These are phyloP conservation scores for Xylophagus ater DNA, from an alignment of 2,888 invertebrate species.

Conservation along the genomic window DNA sequence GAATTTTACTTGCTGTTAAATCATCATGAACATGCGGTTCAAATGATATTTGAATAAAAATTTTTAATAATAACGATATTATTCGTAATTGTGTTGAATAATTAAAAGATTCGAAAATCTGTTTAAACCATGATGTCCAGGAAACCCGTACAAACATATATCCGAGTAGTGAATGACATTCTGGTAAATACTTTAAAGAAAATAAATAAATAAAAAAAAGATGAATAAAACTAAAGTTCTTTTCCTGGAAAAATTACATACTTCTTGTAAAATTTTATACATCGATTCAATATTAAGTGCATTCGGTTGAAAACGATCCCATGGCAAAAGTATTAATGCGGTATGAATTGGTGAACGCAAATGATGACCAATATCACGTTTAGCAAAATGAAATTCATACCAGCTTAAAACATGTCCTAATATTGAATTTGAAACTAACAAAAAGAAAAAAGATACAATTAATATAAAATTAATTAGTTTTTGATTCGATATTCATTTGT, in stretches of 20 bases:
- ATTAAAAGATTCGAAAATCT: conserved; percentile 35
- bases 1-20: conserved; percentile 34
- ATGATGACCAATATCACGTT: conserved; percentile 52
- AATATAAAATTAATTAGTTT: conserved; percentile 1
- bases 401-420: conserved; percentile 56
- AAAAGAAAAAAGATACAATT: conserved; percentile 9
- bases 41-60: conserved; percentile 60
- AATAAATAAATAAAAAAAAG: neutral
- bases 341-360: conserved; percentile 54
- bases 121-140: conserved; percentile 51
- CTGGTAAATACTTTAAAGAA: conserved; percentile 48
- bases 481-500: too few relatives aligned
- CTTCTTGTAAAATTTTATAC: conserved; percentile 49
- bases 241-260: conserved; percentile 25
- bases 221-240: neutral
- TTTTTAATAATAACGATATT: conserved; percentile 52
- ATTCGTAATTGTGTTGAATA: conserved; percentile 40
- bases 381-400: conserved; percentile 57
- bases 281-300: conserved; percentile 49
- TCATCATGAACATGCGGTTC: conserved; percentile 58
- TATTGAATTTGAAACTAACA: conserved; percentile 32
- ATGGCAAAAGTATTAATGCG: conserved; percentile 53
- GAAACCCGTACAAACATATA: conserved; percentile 55
- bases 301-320: conserved; percentile 59
- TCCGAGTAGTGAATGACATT: conserved; percentile 59